Percentiles rank a stretch among this genome's conserved stretches.
Conservation (phyloP, 37 sponge, comb jelly and placozoan species). For the Oscarella lobularis region DNA sequence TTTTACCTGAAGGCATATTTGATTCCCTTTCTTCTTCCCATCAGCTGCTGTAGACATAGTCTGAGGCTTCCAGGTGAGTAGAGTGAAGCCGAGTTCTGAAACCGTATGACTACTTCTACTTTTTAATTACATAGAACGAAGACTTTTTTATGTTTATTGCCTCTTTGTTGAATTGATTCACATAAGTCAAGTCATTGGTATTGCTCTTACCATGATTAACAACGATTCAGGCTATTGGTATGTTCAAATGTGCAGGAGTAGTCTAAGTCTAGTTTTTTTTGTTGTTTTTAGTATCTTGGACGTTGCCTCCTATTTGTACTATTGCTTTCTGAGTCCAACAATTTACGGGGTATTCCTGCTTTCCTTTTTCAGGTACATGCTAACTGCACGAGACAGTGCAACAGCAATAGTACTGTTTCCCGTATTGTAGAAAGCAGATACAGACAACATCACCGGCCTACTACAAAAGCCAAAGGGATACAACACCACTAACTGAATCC, state of each 20-base stretch:
- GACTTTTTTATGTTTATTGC: neutral
- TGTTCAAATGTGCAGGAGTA: neutral
- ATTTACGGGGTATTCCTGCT: neutral
- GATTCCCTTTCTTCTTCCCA: neutral
- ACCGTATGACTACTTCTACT: too few species aligned
- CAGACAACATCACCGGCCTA: too few species aligned
- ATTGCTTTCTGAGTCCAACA: neutral
- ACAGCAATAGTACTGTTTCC: too few species aligned
- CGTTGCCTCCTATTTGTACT: neutral
- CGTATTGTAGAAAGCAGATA: too few species aligned
- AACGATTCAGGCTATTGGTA: neutral
- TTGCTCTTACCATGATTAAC: neutral
- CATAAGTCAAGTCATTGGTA: neutral
- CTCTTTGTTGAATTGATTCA: neutral
- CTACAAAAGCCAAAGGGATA: too few species aligned
- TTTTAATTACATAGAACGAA: neutral
- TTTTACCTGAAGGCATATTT: neutral
- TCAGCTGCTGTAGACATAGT: neutral
- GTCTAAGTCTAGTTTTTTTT: neutral
- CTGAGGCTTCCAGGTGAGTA: neutral
- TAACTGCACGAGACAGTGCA: too few species aligned
- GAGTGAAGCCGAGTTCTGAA: too few species aligned
- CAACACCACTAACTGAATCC: too few species aligned
- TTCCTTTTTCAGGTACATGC: neutral
- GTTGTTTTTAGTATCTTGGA: neutral